Evolutionary conservation across 2,797 vertebrate species (phyloP), one percentile per base, ranked within the genome.

Genomic region (Cetoscarus ocellatus): DNA sequence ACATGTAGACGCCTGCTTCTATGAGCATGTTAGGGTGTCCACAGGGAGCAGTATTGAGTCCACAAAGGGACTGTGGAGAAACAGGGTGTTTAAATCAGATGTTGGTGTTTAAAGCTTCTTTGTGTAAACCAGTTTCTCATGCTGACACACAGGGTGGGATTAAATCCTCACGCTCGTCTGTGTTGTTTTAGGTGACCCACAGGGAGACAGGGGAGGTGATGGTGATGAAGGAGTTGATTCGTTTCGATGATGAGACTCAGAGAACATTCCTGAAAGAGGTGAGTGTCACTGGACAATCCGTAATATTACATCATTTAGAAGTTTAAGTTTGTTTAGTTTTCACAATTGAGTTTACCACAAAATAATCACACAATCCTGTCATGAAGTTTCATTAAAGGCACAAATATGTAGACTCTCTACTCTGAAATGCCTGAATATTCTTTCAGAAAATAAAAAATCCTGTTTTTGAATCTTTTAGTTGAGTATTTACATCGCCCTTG

Each of bases 181-280:
- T 66, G 1, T 67, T 73, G 44, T 55, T 52, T 0, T 79, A 99
- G 98, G 97, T 99, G 83, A 99, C 97, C 0, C 98, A 99, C 88
- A 94, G 88, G 71, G 96, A 97, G 87, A 99, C 98, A 0, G 98
- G 98, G 0, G 98, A 99, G 91, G 98, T 99, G 90, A 99, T 99
- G 98, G 98, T 98, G 69, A 99, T 99, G 98, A 99, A 99, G 90
- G 98, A 99, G 80, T 86, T 99, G 80, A 98, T 99, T 76, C 96
- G 98, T 10, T 99, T 99, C 0, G 98, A 99, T 0, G 97, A 99
- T 57, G 98, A 99, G 82, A 99, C 98, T 0, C 98, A 99, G 87
- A 96, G 93, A 84, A 96, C 97, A 0, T 99, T 99, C 88, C 95
- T 99, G 50, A 99, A 99, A 88, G 98, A 99, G 96, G 98, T 96